A percentile compares a stretch with the other conserved stretches of the same genome.
Conservation (phyloP, 2,888 invertebrate species). For the Odontocolon sp. region DNA sequence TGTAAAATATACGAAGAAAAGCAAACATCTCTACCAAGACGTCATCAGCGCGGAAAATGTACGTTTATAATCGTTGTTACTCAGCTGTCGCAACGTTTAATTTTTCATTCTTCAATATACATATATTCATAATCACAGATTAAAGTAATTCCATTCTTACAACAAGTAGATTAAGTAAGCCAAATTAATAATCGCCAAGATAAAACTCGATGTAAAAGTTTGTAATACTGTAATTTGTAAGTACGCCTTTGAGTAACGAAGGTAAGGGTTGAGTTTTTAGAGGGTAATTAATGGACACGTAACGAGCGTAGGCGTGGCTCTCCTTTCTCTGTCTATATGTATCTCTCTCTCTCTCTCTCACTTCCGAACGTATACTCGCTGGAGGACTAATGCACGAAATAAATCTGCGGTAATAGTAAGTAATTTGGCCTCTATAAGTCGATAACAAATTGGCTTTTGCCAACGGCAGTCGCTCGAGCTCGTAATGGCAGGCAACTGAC, state of each 20-base stretch:
- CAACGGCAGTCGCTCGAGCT: conserved; percentile 73
- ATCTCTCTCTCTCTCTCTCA: conserved; percentile 14
- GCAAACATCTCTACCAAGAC: conserved; percentile 55
- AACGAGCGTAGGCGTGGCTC: conserved; percentile 72
- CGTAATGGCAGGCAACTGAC: conserved; percentile 79
- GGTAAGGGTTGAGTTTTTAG: conserved; percentile 24
- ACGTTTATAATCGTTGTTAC: conserved; percentile 55
- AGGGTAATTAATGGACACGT: conserved; percentile 78
- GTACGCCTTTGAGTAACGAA: conserved; percentile 21
- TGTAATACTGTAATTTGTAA: conserved; percentile 36
- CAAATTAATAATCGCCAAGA: not conserved
- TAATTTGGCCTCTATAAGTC: conserved; percentile 80
- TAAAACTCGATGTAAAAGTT: not conserved
- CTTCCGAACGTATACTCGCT: conserved; percentile 47
- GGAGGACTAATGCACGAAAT: conserved; percentile 78
- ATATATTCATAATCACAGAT: conserved; percentile 27
- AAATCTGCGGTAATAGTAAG: conserved; percentile 81
- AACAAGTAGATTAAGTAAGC: too few species aligned
- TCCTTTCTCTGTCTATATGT: not conserved
- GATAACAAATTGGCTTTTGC: conserved; percentile 80
- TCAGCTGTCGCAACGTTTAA: conserved; percentile 50
- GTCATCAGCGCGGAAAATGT: conserved; percentile 27
- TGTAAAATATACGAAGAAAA: conserved; percentile 71
- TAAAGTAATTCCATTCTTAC: too few species aligned
- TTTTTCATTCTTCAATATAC: conserved; percentile 56